Evolutionary conservation across 2,797 vertebrate genomes (phyloP).

Genomic region (Lagorchestes hirsutus): DNA sequence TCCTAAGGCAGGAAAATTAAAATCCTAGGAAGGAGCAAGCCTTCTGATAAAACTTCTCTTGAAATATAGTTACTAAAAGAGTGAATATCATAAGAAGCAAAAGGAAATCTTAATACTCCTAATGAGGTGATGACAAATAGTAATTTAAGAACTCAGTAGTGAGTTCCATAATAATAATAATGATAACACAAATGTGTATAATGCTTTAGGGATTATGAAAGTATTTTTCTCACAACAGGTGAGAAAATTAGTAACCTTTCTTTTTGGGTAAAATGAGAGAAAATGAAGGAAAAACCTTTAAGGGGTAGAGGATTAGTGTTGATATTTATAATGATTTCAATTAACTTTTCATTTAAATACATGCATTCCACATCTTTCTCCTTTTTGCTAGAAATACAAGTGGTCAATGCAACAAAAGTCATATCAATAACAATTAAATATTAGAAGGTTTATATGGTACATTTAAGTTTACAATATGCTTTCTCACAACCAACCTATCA

Average conservation of each 20-base stretch:
- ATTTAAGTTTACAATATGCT: neutral
- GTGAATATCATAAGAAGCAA: neutral
- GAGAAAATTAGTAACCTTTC: neutral
- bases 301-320: neutral
- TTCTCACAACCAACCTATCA: neutral
- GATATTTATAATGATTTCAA: neutral
- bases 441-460: neutral
- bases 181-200: neutral
- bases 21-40: slow-evolving; percentile 4
- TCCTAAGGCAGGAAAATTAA: neutral
- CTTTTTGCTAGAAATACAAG: neutral
- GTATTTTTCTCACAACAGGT: neutral
- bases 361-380: neutral
- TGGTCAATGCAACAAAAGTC: neutral
- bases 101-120: neutral
- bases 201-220: neutral
- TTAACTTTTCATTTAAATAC: neutral
- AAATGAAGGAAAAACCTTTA: neutral
- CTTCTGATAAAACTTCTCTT: neutral
- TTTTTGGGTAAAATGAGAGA: neutral
- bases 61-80: neutral
- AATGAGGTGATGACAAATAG: neutral
- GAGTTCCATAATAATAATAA: neutral
- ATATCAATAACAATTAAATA: neutral
- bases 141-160: neutral